phyloP scores from a whole-genome alignment of 2,113 vertebrate species.

The cat (Felis catus) region DNA sequence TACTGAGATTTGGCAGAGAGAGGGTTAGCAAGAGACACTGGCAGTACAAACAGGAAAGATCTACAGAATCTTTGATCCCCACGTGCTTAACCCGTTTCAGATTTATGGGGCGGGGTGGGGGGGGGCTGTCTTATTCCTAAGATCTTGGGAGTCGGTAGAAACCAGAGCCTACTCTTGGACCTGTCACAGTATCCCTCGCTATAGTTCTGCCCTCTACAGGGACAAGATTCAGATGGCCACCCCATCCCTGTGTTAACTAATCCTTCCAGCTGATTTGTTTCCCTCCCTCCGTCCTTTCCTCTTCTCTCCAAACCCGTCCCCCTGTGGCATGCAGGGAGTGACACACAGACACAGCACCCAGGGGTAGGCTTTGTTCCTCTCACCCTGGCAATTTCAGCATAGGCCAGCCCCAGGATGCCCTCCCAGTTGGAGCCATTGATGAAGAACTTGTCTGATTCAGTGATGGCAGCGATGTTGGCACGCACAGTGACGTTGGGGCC shows the following conservation, averaged over 20 bases:
- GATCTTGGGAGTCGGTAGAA: background rate
- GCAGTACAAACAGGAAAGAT: background rate
- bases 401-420: slow-evolving; percentile 97
- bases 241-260: background rate
- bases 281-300: background rate
- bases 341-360: background rate
- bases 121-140: background rate
- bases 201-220: background rate
- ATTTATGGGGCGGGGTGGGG: background rate
- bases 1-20: background rate
- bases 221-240: background rate
- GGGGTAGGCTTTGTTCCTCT: slow-evolving; percentile 64
- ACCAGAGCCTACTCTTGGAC: background rate
- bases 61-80: background rate
- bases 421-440: slow-evolving; percentile 99
- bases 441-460: slow-evolving; percentile 97
- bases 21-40: background rate
- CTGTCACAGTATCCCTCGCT: background rate
- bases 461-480: slow-evolving; percentile 98
- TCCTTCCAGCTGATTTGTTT: background rate
- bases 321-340: background rate
- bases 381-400: slow-evolving; percentile 96
- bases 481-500: slow-evolving; percentile 95
- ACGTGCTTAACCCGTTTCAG: background rate
- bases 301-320: background rate